Conservation (phyloP, 2,113 vertebrate species). For the Ceyx cyanopectus region DNA sequence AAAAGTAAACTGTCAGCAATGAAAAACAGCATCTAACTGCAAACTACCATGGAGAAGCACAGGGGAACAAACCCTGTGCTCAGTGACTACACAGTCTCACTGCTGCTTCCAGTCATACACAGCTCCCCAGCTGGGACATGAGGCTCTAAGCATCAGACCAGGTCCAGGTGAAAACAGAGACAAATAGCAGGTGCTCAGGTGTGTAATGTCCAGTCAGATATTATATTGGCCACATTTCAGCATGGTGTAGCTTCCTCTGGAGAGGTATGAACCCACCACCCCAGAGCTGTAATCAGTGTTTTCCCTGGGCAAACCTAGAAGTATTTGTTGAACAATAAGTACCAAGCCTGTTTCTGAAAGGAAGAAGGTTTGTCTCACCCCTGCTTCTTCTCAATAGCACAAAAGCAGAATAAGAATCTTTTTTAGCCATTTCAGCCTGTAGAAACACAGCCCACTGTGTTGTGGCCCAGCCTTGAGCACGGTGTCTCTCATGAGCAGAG, state of each 20-base stretch:
- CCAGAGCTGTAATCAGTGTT: rapidly evolving
- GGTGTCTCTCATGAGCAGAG: neutral
- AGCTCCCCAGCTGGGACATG: rapidly evolving
- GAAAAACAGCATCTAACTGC: neutral
- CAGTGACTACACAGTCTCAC: rapidly evolving
- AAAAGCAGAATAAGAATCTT: neutral
- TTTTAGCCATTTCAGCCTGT: neutral
- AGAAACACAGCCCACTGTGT: conserved; percentile 2
- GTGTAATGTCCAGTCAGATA: neutral
- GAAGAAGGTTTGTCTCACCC: neutral
- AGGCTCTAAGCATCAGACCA: rapidly evolving
- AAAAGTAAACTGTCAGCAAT: neutral
- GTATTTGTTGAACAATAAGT: neutral
- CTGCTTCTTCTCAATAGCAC: neutral
- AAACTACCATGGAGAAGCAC: neutral
- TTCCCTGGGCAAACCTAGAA: neutral
- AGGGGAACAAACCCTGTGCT: rapidly evolving
- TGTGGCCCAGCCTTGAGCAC: neutral
- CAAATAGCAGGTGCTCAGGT: neutral
- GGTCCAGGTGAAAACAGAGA: neutral
- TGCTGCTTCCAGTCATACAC: rapidly evolving
- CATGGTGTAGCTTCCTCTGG: neutral
- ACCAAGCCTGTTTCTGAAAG: neutral
- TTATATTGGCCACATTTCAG: rapidly evolving
- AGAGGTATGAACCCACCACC: neutral